A percentile compares a stretch with the other conserved stretches of the same genome.
These are phyloP conservation scores for Parnassius orleans DNA, from an alignment of 2,888 invertebrate species.

Conservation along the genomic window DNA sequence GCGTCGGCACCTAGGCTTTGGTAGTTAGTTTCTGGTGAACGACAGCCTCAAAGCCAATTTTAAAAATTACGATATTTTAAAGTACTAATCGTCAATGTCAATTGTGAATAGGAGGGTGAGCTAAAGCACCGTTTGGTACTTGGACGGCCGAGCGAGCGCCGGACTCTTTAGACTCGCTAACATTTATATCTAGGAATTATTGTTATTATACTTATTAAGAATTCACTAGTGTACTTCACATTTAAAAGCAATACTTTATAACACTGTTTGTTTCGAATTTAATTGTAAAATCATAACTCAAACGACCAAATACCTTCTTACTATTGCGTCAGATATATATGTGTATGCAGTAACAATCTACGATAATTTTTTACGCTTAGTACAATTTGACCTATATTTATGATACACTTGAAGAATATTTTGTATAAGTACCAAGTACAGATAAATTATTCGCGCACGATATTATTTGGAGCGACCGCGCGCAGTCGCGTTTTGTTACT, in stretches of 20 bases:
- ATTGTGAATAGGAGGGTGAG: slow-evolving; percentile 31
- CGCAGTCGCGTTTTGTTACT: slow-evolving; percentile 1
- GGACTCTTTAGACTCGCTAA: slow-evolving; percentile 11
- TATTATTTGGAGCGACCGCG: slow-evolving; percentile 5
- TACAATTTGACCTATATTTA: slow-evolving; percentile 33
- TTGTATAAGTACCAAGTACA: slow-evolving; percentile 10
- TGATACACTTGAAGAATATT: slow-evolving; percentile 26
- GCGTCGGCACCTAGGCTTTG: not conserved
- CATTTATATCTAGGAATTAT: slow-evolving; percentile 13
- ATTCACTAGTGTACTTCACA: slow-evolving; percentile 32
- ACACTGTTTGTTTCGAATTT: slow-evolving; percentile 32
- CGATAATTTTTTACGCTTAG: slow-evolving; percentile 41
- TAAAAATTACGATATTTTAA: not conserved
- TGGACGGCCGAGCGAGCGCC: slow-evolving; percentile 24
- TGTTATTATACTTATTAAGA: slow-evolving; percentile 9
- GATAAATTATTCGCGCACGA: slow-evolving; percentile 2
- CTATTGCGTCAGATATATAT: slow-evolving; percentile 34
- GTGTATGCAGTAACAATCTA: slow-evolving; percentile 26
- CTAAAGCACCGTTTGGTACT: not conserved
- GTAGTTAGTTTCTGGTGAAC: not conserved
- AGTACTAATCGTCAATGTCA: not conserved
- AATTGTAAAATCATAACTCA: slow-evolving; percentile 34
- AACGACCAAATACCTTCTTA: slow-evolving; percentile 54
- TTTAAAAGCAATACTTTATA: slow-evolving; percentile 41
- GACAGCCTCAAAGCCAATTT: not conserved